Evolutionary conservation across 2,888 invertebrate genomes (phyloP), one percentile per base, ranked within the genome.

Genomic region (Teleogryllus oceanicus): DNA sequence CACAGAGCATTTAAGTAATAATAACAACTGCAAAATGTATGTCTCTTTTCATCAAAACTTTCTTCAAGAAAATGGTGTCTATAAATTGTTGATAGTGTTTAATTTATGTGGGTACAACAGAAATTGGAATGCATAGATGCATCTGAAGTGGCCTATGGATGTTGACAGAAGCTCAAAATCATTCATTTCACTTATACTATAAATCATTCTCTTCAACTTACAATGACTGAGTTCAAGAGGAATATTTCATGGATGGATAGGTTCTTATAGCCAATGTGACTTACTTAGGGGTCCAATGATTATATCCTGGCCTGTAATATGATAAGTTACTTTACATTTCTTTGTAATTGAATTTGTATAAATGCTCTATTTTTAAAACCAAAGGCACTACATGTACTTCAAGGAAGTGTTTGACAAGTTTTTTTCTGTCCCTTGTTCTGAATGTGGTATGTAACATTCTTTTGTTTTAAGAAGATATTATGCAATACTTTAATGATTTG

Each of bases 311-410:
- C 62, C 62, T 62, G 11, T 62, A 62, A 5, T 18, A 62, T 62
- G 16, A 37, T 37, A 37, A 62, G 62, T 62, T 62, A 62, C 62
- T 62, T 62, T 62, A n/a, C 13, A 62, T n/a, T 62, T n/a, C 62
- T 62, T 18, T n/a, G n/a, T 62, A 62, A 62, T 13, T 62, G n/a
- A 13, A 62, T 62, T 37, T 37, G 37, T 4, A 62, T 62, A 62
- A 62, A 62, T 62, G 5, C 62, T 62, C 62, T 62, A 62, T 62
- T 62, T 62, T 62, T 62, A 62, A 62, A 62, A 62, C 62, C 62
- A 62, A n/a, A 18, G 62, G 62, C 62, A 62, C 62, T 62, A 62
- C 62, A 18, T 62, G 62, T 62, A 62, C 62, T 62, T 62, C 16
- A n/a, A 62, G n/a, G n/a, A 62, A 62, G n/a, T 62, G n/a, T 62